Evolutionary conservation across 2,113 vertebrate species (phyloP), one percentile per base, ranked within the genome.

Genomic region (Rallus limicola): DNA sequence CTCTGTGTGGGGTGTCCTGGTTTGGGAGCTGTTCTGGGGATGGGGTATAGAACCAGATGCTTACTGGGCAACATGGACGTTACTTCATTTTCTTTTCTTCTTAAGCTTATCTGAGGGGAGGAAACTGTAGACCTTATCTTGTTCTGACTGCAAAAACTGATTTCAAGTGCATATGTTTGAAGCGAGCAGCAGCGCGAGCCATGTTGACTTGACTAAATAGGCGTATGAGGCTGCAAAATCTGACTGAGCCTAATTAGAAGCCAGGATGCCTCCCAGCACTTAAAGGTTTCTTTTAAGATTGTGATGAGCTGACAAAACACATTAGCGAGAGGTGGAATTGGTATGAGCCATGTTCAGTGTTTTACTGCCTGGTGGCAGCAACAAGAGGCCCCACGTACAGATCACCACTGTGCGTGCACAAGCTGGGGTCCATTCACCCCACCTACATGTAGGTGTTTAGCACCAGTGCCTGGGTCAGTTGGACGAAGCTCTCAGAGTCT

Each of bases 241-340:
- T 86, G 85, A 38, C 58, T n/a, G 85, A 85, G 79, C 82, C 76
- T 95, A 62, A 92, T 90, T 86, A 88, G 86, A 81, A 74, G 53
- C 19, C 90, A 79, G 23, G 74, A 75, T 88, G 74, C 82, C 85
- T 95, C 88, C 78, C 70, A 82, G 95, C 90, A 58, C 82, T 90
- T 87, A 76, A 64, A 64, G 78, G 48, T 71, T 90, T 75, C 93
- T 95, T 94, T 95, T 76, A 85, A 91, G 95, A 72, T 79, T 64
- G 24, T 79, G 95, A 95, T 79, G 92, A 90, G 44, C 82, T 94
- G 93, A 94, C 85, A 95, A 85, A 97, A 93, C 70, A 12, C 28
- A 68, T 90, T 96, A 93, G 82, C 10, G 90, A 85, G 93, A 85
- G 77, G 64, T 78, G 69, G 83, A 59, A 67, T 75, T 81, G 76